phyloP scores from a whole-genome alignment of 2,888 invertebrate genomes.

The Orthonevra nobilis region DNA sequence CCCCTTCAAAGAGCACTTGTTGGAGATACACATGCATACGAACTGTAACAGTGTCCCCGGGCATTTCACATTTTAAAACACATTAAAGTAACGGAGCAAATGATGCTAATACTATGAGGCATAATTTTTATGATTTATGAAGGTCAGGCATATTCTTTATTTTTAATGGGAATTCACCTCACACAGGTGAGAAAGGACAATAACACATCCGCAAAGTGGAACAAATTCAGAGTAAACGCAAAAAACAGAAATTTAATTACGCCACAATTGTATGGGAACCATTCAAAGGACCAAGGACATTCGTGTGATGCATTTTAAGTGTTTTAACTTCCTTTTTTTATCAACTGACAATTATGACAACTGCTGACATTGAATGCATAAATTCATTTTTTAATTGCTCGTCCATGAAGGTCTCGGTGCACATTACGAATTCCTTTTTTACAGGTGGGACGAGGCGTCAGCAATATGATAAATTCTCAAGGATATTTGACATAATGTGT shows the following conservation, averaged over 20 bases:
- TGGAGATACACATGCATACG: too few relatives aligned
- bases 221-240: conserved; percentile 4
- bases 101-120: conserved; percentile 50
- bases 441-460: conserved; percentile 49
- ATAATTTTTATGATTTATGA: conserved; percentile 67
- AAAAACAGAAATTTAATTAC: too few relatives aligned
- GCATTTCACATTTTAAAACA: conserved; percentile 27
- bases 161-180: conserved; percentile 46
- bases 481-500: background rate
- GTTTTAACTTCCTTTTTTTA: conserved; percentile 1
- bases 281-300: conserved; percentile 45
- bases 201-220: background rate
- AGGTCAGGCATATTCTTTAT: conserved; percentile 43
- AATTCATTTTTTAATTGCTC: conserved; percentile 48
- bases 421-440: conserved; percentile 33
- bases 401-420: background rate
- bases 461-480: conserved; percentile 10
- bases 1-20: conserved; percentile 62
- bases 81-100: conserved; percentile 29
- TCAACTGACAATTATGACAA: conserved; percentile 53
- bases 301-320: conserved; percentile 9
- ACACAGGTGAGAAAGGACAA: conserved; percentile 47
- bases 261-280: too few relatives aligned
- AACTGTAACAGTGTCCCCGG: conserved; percentile 54
- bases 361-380: conserved; percentile 53